Conservation (phyloP, 2,888 invertebrate genomes). For the Ephialtes manifestator region DNA sequence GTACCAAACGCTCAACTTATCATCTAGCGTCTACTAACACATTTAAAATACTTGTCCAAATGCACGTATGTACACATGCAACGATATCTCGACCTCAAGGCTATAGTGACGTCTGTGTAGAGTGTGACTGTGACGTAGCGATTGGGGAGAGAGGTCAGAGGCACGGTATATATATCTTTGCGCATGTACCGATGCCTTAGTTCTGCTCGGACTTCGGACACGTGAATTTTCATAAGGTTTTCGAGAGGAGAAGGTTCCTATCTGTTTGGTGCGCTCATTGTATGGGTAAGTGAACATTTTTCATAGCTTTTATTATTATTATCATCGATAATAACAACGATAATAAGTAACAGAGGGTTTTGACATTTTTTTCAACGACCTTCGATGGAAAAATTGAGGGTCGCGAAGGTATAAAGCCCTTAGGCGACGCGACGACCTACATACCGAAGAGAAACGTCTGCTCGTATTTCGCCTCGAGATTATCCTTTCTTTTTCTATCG, state of each 20-base stretch:
- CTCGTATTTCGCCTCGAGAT: no score
- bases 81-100: slow-evolving; percentile 45
- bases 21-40: not conserved
- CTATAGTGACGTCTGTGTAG: slow-evolving; percentile 35
- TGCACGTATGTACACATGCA: not conserved
- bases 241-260: slow-evolving; percentile 82
- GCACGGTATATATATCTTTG: slow-evolving; percentile 79
- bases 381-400: slow-evolving; percentile 1
- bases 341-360: not conserved
- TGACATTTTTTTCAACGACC: not conserved
- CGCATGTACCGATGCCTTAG: slow-evolving; percentile 79
- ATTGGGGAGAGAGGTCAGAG: slow-evolving; percentile 57
- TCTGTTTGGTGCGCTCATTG: slow-evolving; percentile 86
- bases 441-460: slow-evolving; percentile 21
- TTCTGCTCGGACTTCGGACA: slow-evolving; percentile 83
- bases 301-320: slow-evolving; percentile 3
- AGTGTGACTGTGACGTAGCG: slow-evolving; percentile 56
- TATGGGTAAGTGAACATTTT: slow-evolving; percentile 82
- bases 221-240: slow-evolving; percentile 76
- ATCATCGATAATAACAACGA: not conserved
- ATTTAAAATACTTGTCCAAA: not conserved
- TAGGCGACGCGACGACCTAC: slow-evolving; percentile 49
- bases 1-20: no score
- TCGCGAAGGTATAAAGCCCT: not conserved
- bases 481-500: no score